Percentiles rank a stretch among this genome's conserved stretches.
These are phyloP conservation scores for Platalea minor DNA, from an alignment of 2,797 vertebrate genomes.

Conservation along the genomic window DNA sequence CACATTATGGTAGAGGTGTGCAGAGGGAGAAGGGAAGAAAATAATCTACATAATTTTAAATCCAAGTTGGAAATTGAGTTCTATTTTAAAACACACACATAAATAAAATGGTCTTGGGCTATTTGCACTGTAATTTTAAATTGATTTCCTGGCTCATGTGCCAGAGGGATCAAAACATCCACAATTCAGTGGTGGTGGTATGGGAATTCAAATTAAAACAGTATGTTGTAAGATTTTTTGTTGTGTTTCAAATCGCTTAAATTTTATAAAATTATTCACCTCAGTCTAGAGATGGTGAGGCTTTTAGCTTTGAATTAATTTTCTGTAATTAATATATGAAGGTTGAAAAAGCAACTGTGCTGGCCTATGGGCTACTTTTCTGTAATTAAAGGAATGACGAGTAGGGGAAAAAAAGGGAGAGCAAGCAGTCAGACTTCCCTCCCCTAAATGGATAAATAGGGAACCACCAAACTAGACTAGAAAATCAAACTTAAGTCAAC, in stretches of 20 bases:
- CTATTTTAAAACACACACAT: conserved; percentile 9
- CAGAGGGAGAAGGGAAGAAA: not conserved
- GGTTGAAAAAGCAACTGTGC: not conserved
- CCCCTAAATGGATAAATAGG: not conserved
- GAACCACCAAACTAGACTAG: not conserved
- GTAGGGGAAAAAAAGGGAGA: not conserved
- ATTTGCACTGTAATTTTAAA: not conserved
- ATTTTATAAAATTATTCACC: not conserved
- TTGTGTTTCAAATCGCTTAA: not conserved
- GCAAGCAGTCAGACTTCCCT: not conserved
- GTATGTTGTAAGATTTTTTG: not conserved
- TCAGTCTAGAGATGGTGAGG: not conserved
- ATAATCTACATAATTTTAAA: conserved; percentile 17
- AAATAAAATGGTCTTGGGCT: not conserved
- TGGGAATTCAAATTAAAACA: not conserved
- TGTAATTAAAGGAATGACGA: not conserved
- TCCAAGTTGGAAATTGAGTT: not conserved
- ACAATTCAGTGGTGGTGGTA: not conserved
- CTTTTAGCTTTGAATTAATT: not conserved
- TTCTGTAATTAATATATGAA: not conserved
- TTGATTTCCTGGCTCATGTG: not conserved
- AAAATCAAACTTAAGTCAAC: conserved; percentile 7
- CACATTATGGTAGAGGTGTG: not conserved
- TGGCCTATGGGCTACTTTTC: not conserved
- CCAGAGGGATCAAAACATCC: conserved; percentile 9